Evolutionary conservation across 2,888 invertebrate genomes (phyloP).

Genomic region (Pemphredon lugubris): DNA sequence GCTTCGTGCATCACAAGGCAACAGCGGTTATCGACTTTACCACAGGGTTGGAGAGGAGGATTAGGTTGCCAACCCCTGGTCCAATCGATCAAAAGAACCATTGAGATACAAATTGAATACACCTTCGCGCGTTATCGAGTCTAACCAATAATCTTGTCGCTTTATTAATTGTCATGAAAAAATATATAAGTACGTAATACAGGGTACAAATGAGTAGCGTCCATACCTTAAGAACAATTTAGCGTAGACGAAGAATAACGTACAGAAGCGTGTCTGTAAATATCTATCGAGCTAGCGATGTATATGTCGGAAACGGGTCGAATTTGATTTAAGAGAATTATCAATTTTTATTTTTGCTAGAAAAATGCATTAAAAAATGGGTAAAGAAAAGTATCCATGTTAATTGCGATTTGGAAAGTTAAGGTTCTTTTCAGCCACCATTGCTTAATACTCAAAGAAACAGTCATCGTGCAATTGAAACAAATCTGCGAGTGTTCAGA

Average conservation of each 20-base stretch:
- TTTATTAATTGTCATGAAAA: constrained; percentile 63
- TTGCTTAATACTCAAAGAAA: constrained; percentile 16
- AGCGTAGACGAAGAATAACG: constrained; percentile 29
- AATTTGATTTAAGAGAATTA: constrained; percentile 17
- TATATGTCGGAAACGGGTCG: constrained; percentile 11
- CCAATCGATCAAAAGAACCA: constrained; percentile 11
- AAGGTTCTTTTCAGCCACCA: constrained; percentile 13
- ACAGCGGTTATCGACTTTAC: no score
- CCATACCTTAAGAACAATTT: constrained; percentile 53
- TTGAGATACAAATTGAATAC: constrained; percentile 27
- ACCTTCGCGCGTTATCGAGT: constrained; percentile 19
- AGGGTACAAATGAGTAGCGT: constrained; percentile 53
- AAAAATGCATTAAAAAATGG: constrained; percentile 4
- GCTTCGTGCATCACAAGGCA: no score
- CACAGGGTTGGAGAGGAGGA: no score
- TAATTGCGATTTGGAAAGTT: constrained; percentile 22
- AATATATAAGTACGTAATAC: constrained; percentile 42
- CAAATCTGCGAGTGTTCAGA: constrained; percentile 11
- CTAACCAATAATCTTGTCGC: constrained; percentile 51
- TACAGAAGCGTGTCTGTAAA: constrained; percentile 27
- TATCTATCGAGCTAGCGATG: constrained; percentile 29
- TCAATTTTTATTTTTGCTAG: constrained; percentile 27
- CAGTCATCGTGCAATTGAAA: constrained; percentile 10
- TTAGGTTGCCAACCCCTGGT: no score
- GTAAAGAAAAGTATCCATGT: constrained; percentile 11